Evolutionary conservation across 2,797 vertebrate species (phyloP).

Genomic region (Argentina silus): DNA sequence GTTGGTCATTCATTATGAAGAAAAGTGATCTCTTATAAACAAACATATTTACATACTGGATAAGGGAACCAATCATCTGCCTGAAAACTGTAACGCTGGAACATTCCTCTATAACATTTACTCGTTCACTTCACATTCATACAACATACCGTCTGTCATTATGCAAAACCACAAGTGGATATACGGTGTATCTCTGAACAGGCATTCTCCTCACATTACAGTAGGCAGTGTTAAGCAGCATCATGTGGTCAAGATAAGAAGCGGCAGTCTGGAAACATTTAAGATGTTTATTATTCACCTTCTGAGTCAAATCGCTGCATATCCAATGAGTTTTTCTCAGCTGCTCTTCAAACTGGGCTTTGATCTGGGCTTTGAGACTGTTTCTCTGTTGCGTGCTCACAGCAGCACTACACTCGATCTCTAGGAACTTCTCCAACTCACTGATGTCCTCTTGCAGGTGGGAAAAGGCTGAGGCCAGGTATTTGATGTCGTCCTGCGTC

Average conservation of each 20-base stretch:
- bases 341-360: background rate
- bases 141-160: background rate
- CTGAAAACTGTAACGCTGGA: no score
- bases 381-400: background rate
- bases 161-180: background rate
- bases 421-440: background rate
- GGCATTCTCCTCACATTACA: no score
- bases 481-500: background rate
- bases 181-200: no score
- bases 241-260: no score
- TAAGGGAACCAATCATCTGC: no score
- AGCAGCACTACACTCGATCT: background rate
- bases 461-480: background rate
- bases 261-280: no score
- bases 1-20: conserved; percentile 12
- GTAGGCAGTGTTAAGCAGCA: no score
- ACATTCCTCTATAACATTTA: background rate
- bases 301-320: no score
- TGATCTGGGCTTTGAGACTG: background rate
- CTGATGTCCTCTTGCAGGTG: conserved; percentile 12
- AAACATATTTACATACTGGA: background rate
- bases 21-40: background rate
- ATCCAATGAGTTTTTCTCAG: background rate
- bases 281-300: no score
- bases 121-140: background rate